Base-by-base conservation (phyloP, 2,797 vertebrate genomes). In the Cossypha caffra region DNA sequence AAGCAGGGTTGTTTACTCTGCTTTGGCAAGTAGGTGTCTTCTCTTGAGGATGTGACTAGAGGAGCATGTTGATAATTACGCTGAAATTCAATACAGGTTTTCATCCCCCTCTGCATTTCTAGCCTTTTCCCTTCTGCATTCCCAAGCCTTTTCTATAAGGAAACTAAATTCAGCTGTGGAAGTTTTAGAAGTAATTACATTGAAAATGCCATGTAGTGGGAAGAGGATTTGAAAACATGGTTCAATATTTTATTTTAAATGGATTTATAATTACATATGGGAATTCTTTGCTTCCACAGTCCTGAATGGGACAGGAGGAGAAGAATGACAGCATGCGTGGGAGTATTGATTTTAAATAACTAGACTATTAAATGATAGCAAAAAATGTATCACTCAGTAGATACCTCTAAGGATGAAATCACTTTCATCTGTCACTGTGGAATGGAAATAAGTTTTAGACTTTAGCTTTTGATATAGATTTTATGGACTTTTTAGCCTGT, bases 271-370 rank as follows among this genome's bases (percentile, higher is more conserved):
- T 90, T 91, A 40, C 78, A 33, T 74, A 35, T 64, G 87, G 82
- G 93, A 63, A 71, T 96, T 89, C 84, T 86, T 91, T 91, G 25
- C 84, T 94, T 93, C 69, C 73, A 31, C 64, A 31, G 59, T 64
- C 54, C 86, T 86, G 54, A 94, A 50, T 75, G 62, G 81, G 68
- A 83, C 63, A 87, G 71, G 81, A 76, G n/a, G 26, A 96, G 66
- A 96, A 79, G 93, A 92, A 93, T 94, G 91, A 91, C 87, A 91
- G 85, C 48, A 19, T 80, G 57, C 21, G 72, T 93, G 72, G 68
- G 72, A 90, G 76, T 94, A 96, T 96, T 95, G 95, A 94, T 94
- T 89, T 90, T 93, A 62, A 90, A 84, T 95, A 96, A 96, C 89
- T 91, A 88, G 89, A 73, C 73, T 95, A 86, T 91, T 94, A 97